Evolutionary conservation across 2,888 invertebrate genomes (phyloP).

Genomic region (Napeogenes sylphis): DNA sequence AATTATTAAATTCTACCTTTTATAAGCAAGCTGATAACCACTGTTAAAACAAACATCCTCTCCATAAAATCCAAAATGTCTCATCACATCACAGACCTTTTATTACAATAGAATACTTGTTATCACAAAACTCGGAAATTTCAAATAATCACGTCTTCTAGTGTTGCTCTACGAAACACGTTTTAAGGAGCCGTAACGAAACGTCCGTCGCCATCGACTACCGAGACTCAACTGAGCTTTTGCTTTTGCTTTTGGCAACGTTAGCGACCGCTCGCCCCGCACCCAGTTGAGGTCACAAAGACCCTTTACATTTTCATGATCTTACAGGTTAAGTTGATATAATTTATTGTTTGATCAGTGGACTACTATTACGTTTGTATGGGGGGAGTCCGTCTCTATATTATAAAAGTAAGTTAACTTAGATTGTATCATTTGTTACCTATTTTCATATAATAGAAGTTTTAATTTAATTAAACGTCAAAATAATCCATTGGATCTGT

Average conservation of each 20-base stretch:
- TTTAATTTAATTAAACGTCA: no score
- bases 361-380: neutral
- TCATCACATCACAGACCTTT: slow-evolving; percentile 61
- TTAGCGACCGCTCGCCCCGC: slow-evolving; percentile 55
- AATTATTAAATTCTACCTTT: slow-evolving; percentile 50
- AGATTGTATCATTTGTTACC: neutral
- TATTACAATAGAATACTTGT: slow-evolving; percentile 30
- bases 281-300: slow-evolving; percentile 55
- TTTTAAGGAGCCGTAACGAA: slow-evolving; percentile 20
- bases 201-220: slow-evolving; percentile 45
- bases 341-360: slow-evolving; percentile 37
- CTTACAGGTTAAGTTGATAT: slow-evolving; percentile 62
- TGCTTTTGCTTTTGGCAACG: slow-evolving; percentile 41
- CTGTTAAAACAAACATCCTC: slow-evolving; percentile 69
- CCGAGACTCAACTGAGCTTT: slow-evolving; percentile 55
- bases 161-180: slow-evolving; percentile 1
- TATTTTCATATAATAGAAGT: no score
- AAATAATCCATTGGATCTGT: no score
- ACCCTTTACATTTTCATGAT: slow-evolving; percentile 64
- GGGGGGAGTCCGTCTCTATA: slow-evolving; percentile 2
- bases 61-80: slow-evolving; percentile 53
- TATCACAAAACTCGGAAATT: slow-evolving; percentile 33
- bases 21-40: slow-evolving; percentile 61
- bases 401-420: neutral
- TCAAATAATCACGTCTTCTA: neutral